Evolutionary conservation across 1,140 invertebrate genomes (phyloP).

Genomic region (Hetaerina americana): DNA sequence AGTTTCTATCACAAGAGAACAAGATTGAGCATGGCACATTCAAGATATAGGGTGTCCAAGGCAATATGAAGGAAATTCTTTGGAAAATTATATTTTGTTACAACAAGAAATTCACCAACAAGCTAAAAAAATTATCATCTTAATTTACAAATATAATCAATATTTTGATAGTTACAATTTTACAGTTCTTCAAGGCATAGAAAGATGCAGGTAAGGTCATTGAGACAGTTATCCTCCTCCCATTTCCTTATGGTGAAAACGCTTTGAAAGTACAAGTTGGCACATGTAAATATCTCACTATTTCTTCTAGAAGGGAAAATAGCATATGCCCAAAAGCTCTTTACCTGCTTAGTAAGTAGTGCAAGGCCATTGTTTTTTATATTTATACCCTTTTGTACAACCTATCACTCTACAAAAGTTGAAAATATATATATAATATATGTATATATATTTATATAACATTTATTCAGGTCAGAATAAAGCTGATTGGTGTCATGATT

Average conservation of each 20-base stretch:
- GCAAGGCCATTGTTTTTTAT: neutral
- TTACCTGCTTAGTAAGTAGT: neutral
- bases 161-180: neutral
- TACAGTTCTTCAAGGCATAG: neutral
- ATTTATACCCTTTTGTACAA: neutral
- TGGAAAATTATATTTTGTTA: slow-evolving; percentile 1
- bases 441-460: neutral
- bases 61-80: neutral
- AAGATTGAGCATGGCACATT: neutral
- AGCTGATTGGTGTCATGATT: neutral
- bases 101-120: neutral
- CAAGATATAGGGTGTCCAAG: neutral
- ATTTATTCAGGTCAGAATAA: neutral
- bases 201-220: neutral
- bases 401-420: neutral
- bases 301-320: neutral
- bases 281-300: neutral
- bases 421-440: neutral
- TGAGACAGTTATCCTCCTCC: neutral
- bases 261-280: neutral
- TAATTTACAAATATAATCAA: neutral
- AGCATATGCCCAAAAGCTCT: neutral
- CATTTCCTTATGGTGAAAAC: neutral
- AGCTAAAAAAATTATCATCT: neutral
- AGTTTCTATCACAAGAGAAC: neutral